These are phyloP conservation scores for Stictocephala bisonia DNA, from an alignment of 2,888 invertebrate species.

Conservation along the genomic window DNA sequence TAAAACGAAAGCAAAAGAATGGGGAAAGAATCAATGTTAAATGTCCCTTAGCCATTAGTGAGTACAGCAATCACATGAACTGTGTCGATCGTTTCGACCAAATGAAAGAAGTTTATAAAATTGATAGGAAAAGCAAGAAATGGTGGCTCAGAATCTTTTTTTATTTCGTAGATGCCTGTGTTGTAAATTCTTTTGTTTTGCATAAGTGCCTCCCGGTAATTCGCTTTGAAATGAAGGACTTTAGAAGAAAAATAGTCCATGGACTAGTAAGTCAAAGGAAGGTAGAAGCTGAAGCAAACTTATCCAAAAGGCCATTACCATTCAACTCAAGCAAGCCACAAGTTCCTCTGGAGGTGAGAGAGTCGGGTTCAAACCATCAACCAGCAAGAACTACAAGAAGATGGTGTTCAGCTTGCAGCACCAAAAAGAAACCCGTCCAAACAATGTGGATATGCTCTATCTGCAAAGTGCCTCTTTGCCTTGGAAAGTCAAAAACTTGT, in stretches of 20 bases:
- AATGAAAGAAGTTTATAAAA: conserved; percentile 55
- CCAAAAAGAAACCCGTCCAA: background rate
- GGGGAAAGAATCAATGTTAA: too few relatives aligned
- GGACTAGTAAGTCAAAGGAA: background rate
- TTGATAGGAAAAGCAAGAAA: conserved; percentile 59
- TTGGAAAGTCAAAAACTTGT: background rate
- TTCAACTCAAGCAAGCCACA: background rate
- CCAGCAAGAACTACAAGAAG: conserved; percentile 11
- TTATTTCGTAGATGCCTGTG: conserved; percentile 56
- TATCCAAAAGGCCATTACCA: too few relatives aligned
- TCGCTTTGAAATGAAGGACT: background rate
- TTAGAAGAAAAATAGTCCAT: background rate
- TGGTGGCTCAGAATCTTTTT: conserved; percentile 59
- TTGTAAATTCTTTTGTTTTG: conserved; percentile 53
- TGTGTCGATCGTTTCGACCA: conserved; percentile 59
- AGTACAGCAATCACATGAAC: conserved; percentile 60
- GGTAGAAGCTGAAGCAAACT: background rate
- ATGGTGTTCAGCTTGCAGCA: conserved; percentile 25
- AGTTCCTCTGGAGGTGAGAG: background rate
- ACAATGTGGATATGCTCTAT: background rate
- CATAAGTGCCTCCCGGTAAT: conserved; percentile 11
- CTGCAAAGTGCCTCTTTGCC: background rate
- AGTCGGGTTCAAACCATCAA: background rate
- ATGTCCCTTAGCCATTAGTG: too few relatives aligned
- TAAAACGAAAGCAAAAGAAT: too few relatives aligned